Conservation (phyloP, 2,888 invertebrate species). For the Troides helena region DNA sequence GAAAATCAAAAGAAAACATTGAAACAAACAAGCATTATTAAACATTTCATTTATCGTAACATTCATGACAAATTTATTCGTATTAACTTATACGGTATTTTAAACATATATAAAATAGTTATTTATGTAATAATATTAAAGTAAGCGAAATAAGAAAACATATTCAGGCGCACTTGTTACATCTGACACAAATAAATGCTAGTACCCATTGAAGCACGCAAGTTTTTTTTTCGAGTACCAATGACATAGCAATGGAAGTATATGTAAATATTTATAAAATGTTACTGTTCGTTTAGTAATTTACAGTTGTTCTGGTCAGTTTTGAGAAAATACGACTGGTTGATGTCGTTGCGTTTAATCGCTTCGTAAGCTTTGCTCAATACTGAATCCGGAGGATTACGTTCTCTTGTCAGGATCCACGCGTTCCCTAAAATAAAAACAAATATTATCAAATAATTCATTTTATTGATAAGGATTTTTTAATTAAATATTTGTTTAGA, state of each 20-base stretch:
- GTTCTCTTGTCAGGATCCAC: slow-evolving; percentile 84
- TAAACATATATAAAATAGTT: neutral
- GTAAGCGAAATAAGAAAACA: neutral
- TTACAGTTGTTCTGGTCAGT: slow-evolving; percentile 83
- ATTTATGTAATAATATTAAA: neutral
- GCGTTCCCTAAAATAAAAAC: slow-evolving; percentile 59
- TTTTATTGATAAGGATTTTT: too few relatives aligned
- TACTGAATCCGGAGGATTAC: slow-evolving; percentile 76
- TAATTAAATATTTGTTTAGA: neutral
- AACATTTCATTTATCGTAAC: neutral
- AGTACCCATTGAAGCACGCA: slow-evolving; percentile 13
- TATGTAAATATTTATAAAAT: neutral
- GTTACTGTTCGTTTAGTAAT: slow-evolving; percentile 38
- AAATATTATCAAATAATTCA: neutral
- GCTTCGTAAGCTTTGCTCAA: slow-evolving; percentile 81
- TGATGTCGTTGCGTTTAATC: slow-evolving; percentile 79
- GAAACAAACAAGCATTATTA: neutral
- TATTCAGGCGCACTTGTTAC: neutral
- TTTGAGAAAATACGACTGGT: slow-evolving; percentile 77
- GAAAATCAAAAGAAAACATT: neutral
- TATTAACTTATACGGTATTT: neutral
- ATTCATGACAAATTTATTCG: neutral
- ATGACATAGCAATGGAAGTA: slow-evolving; percentile 13
- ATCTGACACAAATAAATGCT: slow-evolving; percentile 40
- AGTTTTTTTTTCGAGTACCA: slow-evolving; percentile 1